Evolutionary conservation across 2,113 vertebrate genomes (phyloP).

Genomic region (Hoplias malabaricus): DNA sequence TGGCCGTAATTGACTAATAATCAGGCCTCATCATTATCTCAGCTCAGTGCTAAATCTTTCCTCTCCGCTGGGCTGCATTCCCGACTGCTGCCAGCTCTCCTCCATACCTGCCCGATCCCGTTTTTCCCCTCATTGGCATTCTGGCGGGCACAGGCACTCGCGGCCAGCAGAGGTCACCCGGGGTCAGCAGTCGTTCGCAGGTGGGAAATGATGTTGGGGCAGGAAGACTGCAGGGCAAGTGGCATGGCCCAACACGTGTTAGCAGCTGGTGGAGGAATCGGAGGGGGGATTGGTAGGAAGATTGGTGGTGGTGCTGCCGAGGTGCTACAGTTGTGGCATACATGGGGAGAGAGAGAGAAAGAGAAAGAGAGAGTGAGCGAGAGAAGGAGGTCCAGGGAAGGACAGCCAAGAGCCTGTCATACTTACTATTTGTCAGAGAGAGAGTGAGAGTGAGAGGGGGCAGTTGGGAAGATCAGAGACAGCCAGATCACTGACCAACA

Average conservation of each 20-base stretch:
- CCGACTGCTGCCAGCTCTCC: constrained; percentile 1
- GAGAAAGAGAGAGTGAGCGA: too few relatives aligned
- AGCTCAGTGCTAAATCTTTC: constrained; percentile 36
- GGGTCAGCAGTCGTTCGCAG: constrained; percentile 10
- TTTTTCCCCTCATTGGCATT: constrained; percentile 25
- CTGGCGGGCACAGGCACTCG: background rate
- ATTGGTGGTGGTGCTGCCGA: too few relatives aligned
- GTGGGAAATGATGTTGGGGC: constrained; percentile 7
- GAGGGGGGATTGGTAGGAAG: background rate
- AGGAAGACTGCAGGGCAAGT: background rate
- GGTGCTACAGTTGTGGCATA: background rate
- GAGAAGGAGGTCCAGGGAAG: background rate
- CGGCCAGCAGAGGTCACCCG: background rate
- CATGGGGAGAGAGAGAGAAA: background rate
- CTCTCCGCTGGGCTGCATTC: constrained; percentile 23
- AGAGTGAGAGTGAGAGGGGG: background rate
- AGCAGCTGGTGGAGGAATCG: constrained; percentile 34
- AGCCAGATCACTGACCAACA: constrained; percentile 11
- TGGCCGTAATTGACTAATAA: constrained; percentile 62
- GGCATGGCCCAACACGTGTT: constrained; percentile 32
- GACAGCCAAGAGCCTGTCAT: constrained; percentile 41
- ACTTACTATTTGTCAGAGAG: constrained; percentile 14
- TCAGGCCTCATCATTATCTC: constrained; percentile 52
- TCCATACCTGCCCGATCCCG: background rate
- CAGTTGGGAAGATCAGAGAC: background rate